Conservation (phyloP, 2,888 invertebrate genomes). For the Catotricha subobsoleta region DNA sequence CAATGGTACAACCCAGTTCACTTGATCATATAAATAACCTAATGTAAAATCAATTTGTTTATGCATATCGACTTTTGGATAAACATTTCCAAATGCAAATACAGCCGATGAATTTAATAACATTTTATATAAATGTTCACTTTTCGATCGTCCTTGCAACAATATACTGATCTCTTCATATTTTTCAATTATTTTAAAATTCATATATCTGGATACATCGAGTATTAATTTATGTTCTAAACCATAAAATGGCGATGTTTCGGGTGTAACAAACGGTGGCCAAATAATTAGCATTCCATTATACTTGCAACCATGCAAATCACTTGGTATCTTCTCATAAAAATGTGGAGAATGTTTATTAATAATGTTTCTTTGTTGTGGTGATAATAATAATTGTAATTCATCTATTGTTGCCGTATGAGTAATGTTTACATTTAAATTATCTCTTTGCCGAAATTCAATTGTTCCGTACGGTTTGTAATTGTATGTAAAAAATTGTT, state of each 20-base stretch:
- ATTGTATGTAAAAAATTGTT: constrained; percentile 1
- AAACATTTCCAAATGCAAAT: constrained; percentile 10
- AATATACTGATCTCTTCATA: neutral
- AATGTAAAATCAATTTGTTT: neutral
- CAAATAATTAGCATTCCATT: constrained; percentile 7
- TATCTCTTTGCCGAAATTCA: constrained; percentile 5
- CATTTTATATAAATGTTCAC: neutral
- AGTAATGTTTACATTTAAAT: neutral
- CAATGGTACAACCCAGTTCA: constrained; percentile 5
- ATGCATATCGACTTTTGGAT: constrained; percentile 7
- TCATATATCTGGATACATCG: constrained; percentile 9
- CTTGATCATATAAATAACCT: constrained; percentile 2
- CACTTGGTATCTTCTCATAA: constrained; percentile 8
- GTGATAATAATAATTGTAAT: no score
- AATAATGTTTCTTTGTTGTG: neutral
- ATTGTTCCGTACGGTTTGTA: constrained; percentile 7
- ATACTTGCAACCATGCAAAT: constrained; percentile 7
- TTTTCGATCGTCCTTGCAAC: neutral
- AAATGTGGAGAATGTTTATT: constrained; percentile 6
- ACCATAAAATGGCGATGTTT: constrained; percentile 3
- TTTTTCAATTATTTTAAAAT: constrained; percentile 4
- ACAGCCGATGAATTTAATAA: constrained; percentile 5
- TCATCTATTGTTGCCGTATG: no score
- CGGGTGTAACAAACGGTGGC: constrained; percentile 10
- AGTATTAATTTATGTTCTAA: constrained; percentile 9